Conservation (phyloP, 2,113 vertebrate species). For the Sialia sialis region DNA sequence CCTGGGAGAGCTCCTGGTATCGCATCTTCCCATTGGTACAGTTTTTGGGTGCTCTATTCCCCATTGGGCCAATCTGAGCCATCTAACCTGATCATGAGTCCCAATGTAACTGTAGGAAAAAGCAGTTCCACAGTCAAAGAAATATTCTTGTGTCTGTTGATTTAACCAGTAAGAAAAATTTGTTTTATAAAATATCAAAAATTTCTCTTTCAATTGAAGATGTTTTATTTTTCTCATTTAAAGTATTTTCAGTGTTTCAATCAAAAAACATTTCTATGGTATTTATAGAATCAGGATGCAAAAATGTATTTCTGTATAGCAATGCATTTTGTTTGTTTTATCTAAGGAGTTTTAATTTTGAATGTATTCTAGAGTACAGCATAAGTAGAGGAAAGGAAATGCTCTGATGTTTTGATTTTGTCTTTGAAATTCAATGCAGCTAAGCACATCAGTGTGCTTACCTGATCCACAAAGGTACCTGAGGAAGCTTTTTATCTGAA, state of each 20-base stretch:
- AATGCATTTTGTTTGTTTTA: not conserved
- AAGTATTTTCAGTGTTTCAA: not conserved
- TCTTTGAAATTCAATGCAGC: not conserved
- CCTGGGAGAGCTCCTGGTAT: not conserved
- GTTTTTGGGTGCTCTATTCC: not conserved
- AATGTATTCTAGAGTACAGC: not conserved
- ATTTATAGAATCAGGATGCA: not conserved
- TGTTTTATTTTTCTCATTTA: not conserved
- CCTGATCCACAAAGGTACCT: not conserved
- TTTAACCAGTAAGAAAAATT: not conserved
- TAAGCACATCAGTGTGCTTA: not conserved
- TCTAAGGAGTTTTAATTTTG: not conserved
- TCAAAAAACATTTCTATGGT: not conserved
- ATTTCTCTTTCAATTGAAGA: not conserved
- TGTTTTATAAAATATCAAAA: not conserved
- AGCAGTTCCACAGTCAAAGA: not conserved
- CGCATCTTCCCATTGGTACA: not conserved
- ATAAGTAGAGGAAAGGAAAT: not conserved
- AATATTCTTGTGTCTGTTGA: not conserved
- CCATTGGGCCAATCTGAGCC: not conserved
- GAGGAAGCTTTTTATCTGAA: not conserved
- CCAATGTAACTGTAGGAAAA: not conserved
- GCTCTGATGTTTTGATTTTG: not conserved
- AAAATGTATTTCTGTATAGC: not conserved
- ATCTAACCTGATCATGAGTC: not conserved